Evolutionary conservation across 2,113 vertebrate species (phyloP).

Genomic region (Emydocephalus ijimae): DNA sequence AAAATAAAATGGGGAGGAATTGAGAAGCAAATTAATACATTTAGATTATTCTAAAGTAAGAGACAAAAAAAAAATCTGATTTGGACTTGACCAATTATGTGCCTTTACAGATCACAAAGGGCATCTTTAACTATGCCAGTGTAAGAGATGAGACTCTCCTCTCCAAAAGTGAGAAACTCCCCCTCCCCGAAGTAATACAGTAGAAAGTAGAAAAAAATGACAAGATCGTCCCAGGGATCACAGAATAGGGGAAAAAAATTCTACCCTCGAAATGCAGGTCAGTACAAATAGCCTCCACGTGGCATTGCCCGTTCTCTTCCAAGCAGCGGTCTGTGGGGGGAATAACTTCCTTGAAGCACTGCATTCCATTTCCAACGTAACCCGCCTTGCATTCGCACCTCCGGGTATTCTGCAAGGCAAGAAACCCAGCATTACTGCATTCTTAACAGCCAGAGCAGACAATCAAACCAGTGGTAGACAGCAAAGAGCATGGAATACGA

Average conservation of each 20-base stretch:
- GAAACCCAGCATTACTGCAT: background rate
- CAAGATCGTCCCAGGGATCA: background rate
- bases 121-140: background rate
- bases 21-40: background rate
- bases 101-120: background rate
- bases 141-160: background rate
- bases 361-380: conserved; percentile 84
- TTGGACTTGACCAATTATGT: background rate
- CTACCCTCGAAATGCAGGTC: conserved; percentile 91
- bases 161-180: background rate
- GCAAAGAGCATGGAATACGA: background rate
- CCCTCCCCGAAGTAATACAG: background rate
- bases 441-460: background rate
- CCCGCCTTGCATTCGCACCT: conserved; percentile 81
- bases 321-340: conserved; percentile 86
- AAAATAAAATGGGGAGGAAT: background rate
- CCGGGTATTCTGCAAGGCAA: conserved; percentile 78
- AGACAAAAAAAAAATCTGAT: background rate
- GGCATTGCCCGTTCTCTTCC: conserved; percentile 78
- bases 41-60: background rate
- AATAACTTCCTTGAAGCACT: conserved; percentile 80
- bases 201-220: background rate
- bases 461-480: too few relatives aligned
- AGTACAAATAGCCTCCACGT: conserved; percentile 77
- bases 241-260: background rate